Percentiles rank a stretch among this genome's conserved stretches.
phyloP scores from a whole-genome alignment of 2,797 vertebrate genomes.

The Notolepis coatsorum region DNA sequence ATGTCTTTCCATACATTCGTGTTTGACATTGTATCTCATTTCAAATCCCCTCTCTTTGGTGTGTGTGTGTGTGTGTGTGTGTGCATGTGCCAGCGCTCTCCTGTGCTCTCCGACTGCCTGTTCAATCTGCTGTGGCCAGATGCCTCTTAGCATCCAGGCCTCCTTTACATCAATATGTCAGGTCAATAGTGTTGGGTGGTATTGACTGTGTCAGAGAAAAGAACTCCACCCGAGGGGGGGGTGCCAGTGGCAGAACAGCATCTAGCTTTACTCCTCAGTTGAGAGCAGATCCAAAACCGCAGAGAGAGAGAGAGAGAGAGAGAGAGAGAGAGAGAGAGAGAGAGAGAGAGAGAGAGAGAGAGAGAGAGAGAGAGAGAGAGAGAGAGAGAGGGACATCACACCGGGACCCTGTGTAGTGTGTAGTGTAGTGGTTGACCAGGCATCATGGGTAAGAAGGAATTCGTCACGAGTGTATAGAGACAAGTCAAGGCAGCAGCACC shows the following conservation, averaged over 20 bases:
- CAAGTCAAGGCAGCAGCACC: constrained; percentile 23
- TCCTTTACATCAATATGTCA: constrained; percentile 72
- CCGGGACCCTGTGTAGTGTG: neutral
- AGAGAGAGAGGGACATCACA: constrained; percentile 12
- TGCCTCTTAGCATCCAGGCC: constrained; percentile 65
- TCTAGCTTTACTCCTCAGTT: constrained; percentile 37
- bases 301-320: constrained; percentile 11
- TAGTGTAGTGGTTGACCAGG: too few relatives aligned
- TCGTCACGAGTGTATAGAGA: constrained; percentile 23
- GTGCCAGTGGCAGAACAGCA: too few relatives aligned
- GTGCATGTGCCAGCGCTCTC: too few relatives aligned
- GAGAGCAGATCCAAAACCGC: constrained; percentile 35
- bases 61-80: neutral
- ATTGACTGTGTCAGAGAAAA: constrained; percentile 75
- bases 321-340: constrained; percentile 13
- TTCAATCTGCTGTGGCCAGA: constrained; percentile 58
- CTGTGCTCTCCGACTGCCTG: constrained; percentile 28
- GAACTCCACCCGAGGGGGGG: constrained; percentile 43
- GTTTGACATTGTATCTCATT: neutral
- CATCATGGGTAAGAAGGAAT: constrained; percentile 6
- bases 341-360: constrained; percentile 11
- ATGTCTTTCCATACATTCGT: neutral
- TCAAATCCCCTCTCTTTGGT: too few relatives aligned
- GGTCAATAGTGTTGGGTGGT: constrained; percentile 73
- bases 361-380: constrained; percentile 13